Evolutionary conservation across 2,113 vertebrate genomes (phyloP).

Genomic region (Mystacornis crossleyi): DNA sequence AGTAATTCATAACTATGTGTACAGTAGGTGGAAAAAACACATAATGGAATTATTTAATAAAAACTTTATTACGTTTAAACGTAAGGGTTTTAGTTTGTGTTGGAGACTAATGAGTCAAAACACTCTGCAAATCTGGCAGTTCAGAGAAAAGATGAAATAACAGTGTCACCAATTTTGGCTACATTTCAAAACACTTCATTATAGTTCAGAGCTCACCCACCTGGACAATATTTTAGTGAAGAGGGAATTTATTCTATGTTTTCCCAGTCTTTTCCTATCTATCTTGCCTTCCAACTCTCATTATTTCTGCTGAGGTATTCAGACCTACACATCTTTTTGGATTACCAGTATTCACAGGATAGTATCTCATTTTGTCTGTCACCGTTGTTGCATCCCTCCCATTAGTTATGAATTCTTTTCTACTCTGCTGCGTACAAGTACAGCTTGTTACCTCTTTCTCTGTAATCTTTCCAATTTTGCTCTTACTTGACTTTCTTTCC

Average conservation of each 20-base stretch:
- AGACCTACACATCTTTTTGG: not conserved
- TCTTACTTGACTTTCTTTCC: not conserved
- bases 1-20: not conserved
- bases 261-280: not conserved
- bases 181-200: not conserved
- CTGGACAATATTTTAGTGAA: not conserved
- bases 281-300: not conserved
- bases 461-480: slow-evolving; percentile 19
- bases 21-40: not conserved
- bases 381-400: not conserved
- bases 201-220: not conserved
- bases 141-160: not conserved
- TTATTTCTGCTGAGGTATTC: not conserved
- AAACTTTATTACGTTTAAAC: not conserved
- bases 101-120: not conserved
- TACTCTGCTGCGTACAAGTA: not conserved
- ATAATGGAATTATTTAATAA: slow-evolving; percentile 30
- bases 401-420: not conserved
- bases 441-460: slow-evolving; percentile 2
- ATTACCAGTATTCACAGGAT: not conserved
- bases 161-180: not conserved
- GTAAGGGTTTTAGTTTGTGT: not conserved
- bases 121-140: not conserved
- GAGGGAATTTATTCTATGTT: not conserved
- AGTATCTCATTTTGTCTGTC: not conserved